Evolutionary conservation across 2,797 vertebrate species (phyloP), one percentile per base, ranked within the genome.

Genomic region (Adrianichthys oophorus): DNA sequence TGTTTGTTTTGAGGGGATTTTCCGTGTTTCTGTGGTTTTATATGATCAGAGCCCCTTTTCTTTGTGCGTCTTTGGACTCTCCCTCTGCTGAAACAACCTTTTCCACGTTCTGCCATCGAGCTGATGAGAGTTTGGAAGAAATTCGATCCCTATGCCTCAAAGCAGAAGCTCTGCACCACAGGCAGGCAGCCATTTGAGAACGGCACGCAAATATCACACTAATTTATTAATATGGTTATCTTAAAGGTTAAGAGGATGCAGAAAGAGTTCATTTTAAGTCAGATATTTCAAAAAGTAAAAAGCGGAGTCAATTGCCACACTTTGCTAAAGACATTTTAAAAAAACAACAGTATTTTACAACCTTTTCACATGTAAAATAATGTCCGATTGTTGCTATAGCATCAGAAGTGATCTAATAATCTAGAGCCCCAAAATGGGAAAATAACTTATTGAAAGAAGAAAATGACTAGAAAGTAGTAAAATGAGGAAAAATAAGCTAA

Each of bases 1-100:
- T 19, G 19, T 59, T 72, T 66, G 68, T 75, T 74, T 70, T 72
- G 47, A 19, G 51, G 53, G 23, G 59, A 50, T 63, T 65, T 65
- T 64, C 23, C 0, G 47, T 52, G 66, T 43, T 16, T 56, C 62
- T 67, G 56, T 41, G 7, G 66, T 47, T 54, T 67, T 62, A 48
- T 52, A 62, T 63, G 8, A 32, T 12, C 32, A 10, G 32, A 32
- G 14, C 26, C 26, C 26, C 5, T 26, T 46, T 29, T 52, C 67
- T 68, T 50, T 13, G 59, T 71, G 59, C 62, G 72, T 76, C 62
- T 52, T 52, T 85, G 87, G 87, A 92, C 88, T 89, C 87, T 84
- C 89, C 87, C 79, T 64, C 32, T 60, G 74, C 70, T 86, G 89
- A 85, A 89, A 89, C 60, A 89, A 75, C 68, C 84, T 62, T 56